phyloP scores from a whole-genome alignment of 2,113 vertebrate species.

The Sinocyclocheilus rhinocerous region DNA sequence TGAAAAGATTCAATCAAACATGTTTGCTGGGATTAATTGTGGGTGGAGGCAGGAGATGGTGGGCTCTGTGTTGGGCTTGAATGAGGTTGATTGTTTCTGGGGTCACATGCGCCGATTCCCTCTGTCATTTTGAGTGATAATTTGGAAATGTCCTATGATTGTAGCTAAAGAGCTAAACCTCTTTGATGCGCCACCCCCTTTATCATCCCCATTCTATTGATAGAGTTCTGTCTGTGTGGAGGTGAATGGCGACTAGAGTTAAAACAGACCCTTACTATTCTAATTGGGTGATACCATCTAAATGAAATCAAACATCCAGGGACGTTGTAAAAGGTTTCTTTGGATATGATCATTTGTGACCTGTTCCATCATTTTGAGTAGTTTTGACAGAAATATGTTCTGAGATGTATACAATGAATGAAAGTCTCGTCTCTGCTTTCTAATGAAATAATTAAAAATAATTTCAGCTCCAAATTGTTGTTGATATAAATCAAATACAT shows the following conservation, averaged over 20 bases:
- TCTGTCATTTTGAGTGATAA: slow-evolving; percentile 89
- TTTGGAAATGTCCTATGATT: slow-evolving; percentile 83
- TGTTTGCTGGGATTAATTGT: slow-evolving; percentile 99
- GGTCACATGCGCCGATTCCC: slow-evolving; percentile 72
- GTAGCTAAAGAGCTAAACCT: slow-evolving; percentile 68
- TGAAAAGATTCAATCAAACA: slow-evolving; percentile 99
- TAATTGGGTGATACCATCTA: slow-evolving; percentile 1
- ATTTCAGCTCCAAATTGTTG: not conserved
- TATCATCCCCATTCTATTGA: not conserved
- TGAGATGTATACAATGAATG: not conserved
- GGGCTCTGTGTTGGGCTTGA: slow-evolving; percentile 75
- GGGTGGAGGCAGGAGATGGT: slow-evolving; percentile 80
- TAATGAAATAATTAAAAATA: not conserved
- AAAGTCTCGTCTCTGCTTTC: not conserved
- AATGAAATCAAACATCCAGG: slow-evolving; percentile 8
- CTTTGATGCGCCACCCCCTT: not conserved
- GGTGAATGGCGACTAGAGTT: not conserved
- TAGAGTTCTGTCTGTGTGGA: slow-evolving; percentile 9
- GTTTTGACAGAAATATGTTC: slow-evolving; percentile 3
- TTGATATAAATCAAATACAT: not conserved
- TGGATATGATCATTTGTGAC: slow-evolving; percentile 1
- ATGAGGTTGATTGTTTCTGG: slow-evolving; percentile 88
- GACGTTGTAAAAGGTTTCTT: not conserved
- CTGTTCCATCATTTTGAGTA: not conserved
- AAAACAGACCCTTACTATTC: slow-evolving; percentile 8